These are phyloP conservation scores for Dolichopus griseipennis DNA, from an alignment of 2,888 invertebrate species.

Conservation along the genomic window DNA sequence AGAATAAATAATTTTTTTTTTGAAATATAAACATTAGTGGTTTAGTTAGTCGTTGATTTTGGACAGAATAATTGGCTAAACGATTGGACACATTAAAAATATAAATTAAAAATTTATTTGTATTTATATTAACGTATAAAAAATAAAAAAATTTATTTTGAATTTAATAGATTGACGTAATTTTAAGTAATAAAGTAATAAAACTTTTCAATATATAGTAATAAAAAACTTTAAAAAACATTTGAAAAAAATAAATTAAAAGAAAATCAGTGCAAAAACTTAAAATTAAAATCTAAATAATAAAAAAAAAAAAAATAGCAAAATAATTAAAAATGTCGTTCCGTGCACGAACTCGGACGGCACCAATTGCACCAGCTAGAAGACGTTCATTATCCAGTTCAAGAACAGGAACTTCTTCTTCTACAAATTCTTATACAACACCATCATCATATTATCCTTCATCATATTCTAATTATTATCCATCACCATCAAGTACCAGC, in stretches of 20 bases:
- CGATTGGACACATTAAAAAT: background rate
- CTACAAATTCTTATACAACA: slow-evolving; percentile 27
- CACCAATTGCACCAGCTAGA: slow-evolving; percentile 41
- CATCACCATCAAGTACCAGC: slow-evolving; percentile 12
- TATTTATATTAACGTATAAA: too few relatives aligned
- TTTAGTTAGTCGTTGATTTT: background rate
- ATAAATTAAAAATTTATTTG: background rate
- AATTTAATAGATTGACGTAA: background rate
- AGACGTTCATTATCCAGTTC: slow-evolving; percentile 48
- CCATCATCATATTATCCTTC: slow-evolving; percentile 22
- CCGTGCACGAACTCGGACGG: slow-evolving; percentile 41
- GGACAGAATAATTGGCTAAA: background rate
- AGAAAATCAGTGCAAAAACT: background rate
- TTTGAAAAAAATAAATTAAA: background rate
- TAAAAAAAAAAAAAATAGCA: too few relatives aligned
- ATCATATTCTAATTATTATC: slow-evolving; percentile 34
- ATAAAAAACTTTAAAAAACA: too few relatives aligned
- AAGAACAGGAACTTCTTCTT: slow-evolving; percentile 34
- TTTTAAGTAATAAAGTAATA: background rate
- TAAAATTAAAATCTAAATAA: background rate
- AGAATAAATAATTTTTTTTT: background rate
- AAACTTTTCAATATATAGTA: background rate
- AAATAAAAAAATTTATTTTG: too few relatives aligned
- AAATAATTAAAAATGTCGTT: slow-evolving; percentile 36
- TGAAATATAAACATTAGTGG: background rate